Evolutionary conservation across 2,797 vertebrate species (phyloP).

Genomic region (Sebastes steindachneri): DNA sequence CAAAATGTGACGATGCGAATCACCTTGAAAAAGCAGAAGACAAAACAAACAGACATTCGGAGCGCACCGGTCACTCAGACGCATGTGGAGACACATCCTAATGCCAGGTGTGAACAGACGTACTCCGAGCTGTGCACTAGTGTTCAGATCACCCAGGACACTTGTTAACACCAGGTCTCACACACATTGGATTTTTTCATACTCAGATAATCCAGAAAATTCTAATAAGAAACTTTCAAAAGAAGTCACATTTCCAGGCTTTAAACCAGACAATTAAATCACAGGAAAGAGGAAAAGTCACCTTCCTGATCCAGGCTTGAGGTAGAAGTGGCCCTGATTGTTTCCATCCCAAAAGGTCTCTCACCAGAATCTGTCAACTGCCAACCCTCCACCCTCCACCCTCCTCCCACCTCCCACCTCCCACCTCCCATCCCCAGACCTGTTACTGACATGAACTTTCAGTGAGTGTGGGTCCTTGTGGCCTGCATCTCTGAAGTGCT

Average conservation of each 20-base stretch:
- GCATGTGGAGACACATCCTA: too few species aligned
- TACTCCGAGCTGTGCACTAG: too few species aligned
- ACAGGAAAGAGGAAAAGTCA: not conserved
- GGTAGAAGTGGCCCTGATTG: not conserved
- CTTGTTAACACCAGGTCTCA: too few species aligned
- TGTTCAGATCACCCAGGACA: too few species aligned
- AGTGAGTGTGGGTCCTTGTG: constrained; percentile 13
- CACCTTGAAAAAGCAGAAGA: not conserved
- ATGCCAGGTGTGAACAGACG: too few species aligned
- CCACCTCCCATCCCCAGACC: not conserved
- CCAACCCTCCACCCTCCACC: not conserved
- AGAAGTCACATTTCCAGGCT: not conserved
- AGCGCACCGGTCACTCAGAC: not conserved
- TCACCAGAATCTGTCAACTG: not conserved
- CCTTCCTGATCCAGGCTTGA: not conserved
- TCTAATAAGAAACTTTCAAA: not conserved
- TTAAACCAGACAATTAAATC: not conserved
- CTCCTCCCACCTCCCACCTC: too few species aligned
- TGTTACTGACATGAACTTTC: constrained; percentile 21
- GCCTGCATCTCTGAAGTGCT: constrained; percentile 21
- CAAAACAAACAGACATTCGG: not conserved
- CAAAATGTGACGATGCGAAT: not conserved
- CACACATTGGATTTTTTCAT: not conserved
- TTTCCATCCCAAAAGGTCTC: not conserved
- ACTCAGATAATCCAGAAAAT: not conserved